Evolutionary conservation across 2,888 invertebrate genomes (phyloP), one percentile per base, ranked within the genome.

Genomic region (Netelia inedita): DNA sequence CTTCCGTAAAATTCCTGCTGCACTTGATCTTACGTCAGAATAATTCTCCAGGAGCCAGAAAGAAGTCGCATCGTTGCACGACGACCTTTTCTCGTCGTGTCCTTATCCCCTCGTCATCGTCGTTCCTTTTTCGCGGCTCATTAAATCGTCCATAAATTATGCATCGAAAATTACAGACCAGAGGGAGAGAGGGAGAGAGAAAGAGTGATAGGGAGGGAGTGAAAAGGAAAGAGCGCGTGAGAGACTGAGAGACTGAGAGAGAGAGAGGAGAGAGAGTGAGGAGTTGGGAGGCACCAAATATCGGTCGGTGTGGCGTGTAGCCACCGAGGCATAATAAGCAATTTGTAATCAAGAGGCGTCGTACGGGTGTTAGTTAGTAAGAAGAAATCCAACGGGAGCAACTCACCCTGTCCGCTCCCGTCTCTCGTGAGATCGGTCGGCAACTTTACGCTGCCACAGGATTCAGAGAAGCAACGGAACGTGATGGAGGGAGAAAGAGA

Each of bases 101-200:
- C 83, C 85, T 82, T 81, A 78, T 87, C 81, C 28, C 28, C 78
- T 72, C 83, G 69, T 79, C 72, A 76, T 89, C 88, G 82, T 91
- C 90, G 88, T 91, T 92, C 91, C 92, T 92, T 92, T 92, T 92
- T 93, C 92, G 92, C 92, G 92, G 93, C 93, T 93, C 93, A 93
- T 93, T 93, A 93, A 93, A 93, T 93, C 91, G 91, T 91, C 92
- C 92, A 93, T 93, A 93, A 93, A 93, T 93, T 93, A 93, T 93
- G 93, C 93, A 93, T 93, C 92, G 93, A 93, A 93, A 93, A 93
- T 93, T 93, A 93, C 91, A 90, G 91, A 88, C 87, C 87, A 85
- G 89, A 88, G 87, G 63, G 68, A 88, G 63, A 61, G 63, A 55
- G 53, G 28, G 23, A 53, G 53, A 50, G 14, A 14, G 53, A 53